Base-by-base conservation (phyloP, 1,140 invertebrate genomes). In the Aleiodes sp. region DNA sequence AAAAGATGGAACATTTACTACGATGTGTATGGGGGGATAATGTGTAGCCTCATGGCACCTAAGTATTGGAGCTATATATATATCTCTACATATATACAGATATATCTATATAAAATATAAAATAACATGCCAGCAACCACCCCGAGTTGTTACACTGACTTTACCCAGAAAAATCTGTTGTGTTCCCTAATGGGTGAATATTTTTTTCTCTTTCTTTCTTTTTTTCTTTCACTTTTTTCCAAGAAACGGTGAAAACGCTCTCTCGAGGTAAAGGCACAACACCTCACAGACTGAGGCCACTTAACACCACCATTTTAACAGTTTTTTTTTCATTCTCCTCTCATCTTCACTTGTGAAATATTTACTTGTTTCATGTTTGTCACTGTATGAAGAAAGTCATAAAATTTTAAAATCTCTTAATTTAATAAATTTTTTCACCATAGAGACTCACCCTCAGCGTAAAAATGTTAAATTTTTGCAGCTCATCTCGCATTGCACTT, bases 401-500 rank as follows among this genome's bases (percentile, higher is more conserved):
- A 33, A 33, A 9, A 4, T 7, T 33, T 33, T 33, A 6, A 6
- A 33, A 33, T 7, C 4, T 33, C 9, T 33, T 33, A 33, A 33
- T 33, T 33, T 41, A 63, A 41, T 24, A 57, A 56, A 52, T 24
- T 2, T 35, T 35, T 35, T 6, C 31, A 35, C 31, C 31, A 35
- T 10, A 35, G 10, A 35, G 21, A 73, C 76, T 74, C 41, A 77
- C 76, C 74, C 63, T 74, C 62, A 56, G 19, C 31, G 28, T 29
- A 12, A 70, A 39, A 35, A 63, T 29, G 66, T 70, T 41, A 39
- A 70, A 41, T 65, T 70, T 43, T 19, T 56, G 65, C 16, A 57
- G 60, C 29, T 37, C 43, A 76, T 75, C 29, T 70, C 68, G 61
- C 75, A 77, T 77, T 70, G 68, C 70, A 65, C 60, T 71, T 70